Percentiles rank a stretch among this genome's conserved stretches.
Conservation (phyloP, 2,888 invertebrate genomes). For the Podotricha telesiphe region DNA sequence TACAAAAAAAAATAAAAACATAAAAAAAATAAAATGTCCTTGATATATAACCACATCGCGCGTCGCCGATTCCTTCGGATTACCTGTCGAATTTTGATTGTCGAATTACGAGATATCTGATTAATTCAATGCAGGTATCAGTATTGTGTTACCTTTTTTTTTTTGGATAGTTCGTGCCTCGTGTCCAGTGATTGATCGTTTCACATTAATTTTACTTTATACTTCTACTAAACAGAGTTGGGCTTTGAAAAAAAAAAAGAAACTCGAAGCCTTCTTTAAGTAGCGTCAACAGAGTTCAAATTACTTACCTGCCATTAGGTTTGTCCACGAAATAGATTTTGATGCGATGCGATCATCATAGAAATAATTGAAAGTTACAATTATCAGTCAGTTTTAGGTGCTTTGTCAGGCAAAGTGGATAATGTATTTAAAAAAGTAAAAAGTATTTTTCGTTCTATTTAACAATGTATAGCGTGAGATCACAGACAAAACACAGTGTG, state of each 20-base stretch:
- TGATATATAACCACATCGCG: slow-evolving; percentile 48
- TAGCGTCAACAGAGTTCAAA: too few species aligned
- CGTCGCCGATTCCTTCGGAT: slow-evolving; percentile 61
- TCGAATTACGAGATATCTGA: slow-evolving; percentile 60
- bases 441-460: too few species aligned
- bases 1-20: slow-evolving; percentile 55
- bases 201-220: slow-evolving; percentile 44
- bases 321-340: not conserved
- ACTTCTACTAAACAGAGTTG: slow-evolving; percentile 24
- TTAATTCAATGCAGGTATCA: slow-evolving; percentile 57
- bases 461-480: too few species aligned
- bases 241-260: not conserved
- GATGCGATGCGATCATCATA: too few species aligned
- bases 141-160: slow-evolving; percentile 59
- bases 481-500: too few species aligned
- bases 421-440: too few species aligned
- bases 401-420: too few species aligned
- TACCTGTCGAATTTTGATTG: slow-evolving; percentile 67
- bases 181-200: slow-evolving; percentile 57
- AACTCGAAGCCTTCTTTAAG: not conserved
- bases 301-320: not conserved
- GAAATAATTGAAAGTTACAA: too few species aligned
- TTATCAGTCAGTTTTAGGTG: too few species aligned
- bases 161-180: slow-evolving; percentile 50
- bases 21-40: slow-evolving; percentile 51